Evolutionary conservation across 2,113 vertebrate species (phyloP).

Genomic region (Myrmecobius fasciatus): DNA sequence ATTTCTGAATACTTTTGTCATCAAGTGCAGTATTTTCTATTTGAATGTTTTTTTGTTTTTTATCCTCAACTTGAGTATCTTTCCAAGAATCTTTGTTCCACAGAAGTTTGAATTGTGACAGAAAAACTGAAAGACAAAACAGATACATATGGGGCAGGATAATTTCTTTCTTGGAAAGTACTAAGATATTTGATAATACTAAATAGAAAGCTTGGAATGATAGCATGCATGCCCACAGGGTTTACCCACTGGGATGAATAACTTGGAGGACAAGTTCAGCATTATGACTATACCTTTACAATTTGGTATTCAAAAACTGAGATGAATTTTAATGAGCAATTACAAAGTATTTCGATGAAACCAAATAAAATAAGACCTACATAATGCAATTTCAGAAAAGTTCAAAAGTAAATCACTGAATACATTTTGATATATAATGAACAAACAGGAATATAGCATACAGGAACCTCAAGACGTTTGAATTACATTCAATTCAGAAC

Average conservation of each 20-base stretch:
- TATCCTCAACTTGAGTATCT: constrained; percentile 33
- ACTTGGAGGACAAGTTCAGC: not conserved
- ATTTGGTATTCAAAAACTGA: not conserved
- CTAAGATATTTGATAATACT: not conserved
- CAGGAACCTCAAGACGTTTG: not conserved
- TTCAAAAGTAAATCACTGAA: not conserved
- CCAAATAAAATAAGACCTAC: not conserved
- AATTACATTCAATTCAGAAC: not conserved
- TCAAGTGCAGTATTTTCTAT: not conserved
- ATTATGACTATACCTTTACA: not conserved
- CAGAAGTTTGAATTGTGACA: constrained; percentile 90
- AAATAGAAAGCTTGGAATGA: not conserved
- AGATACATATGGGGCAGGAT: too few relatives aligned
- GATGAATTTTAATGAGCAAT: not conserved
- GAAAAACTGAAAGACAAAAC: constrained; percentile 87
- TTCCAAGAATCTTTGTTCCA: constrained; percentile 68
- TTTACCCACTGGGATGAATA: not conserved
- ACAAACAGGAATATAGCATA: not conserved
- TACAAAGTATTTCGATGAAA: not conserved
- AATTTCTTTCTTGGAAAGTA: not conserved
- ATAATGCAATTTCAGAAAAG: not conserved
- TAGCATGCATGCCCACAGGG: not conserved
- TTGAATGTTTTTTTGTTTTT: not conserved
- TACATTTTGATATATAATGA: not conserved
- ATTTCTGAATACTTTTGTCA: not conserved